These are phyloP conservation scores for Chaetorhynchus papuensis DNA, from an alignment of 2,113 vertebrate species.

Conservation along the genomic window DNA sequence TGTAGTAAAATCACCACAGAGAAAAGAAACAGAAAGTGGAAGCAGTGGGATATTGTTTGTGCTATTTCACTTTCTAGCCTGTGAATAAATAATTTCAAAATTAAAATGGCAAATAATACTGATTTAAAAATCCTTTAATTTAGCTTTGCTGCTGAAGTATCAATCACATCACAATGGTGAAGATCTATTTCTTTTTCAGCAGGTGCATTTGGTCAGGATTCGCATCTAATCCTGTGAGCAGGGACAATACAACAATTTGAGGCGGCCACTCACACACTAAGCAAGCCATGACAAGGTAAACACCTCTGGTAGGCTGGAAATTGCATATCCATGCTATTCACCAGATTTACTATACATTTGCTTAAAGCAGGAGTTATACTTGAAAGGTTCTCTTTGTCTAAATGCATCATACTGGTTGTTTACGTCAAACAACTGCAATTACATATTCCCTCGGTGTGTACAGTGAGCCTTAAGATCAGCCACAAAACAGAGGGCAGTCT, in stretches of 20 bases:
- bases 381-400: not conserved
- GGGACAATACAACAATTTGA: not conserved
- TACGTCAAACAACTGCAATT: not conserved
- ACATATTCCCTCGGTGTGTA: not conserved
- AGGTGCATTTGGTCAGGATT: not conserved
- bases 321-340: not conserved
- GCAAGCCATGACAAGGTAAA: not conserved
- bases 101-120: not conserved
- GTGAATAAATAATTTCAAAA: not conserved
- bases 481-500: not conserved
- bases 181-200: not conserved
- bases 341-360: not conserved
- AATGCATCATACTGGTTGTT: not conserved
- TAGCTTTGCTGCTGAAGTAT: not conserved
- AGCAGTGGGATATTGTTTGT: not conserved
- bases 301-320: not conserved
- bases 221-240: fast-evolving
- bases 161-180: not conserved
- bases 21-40: not conserved
- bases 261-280: not conserved
- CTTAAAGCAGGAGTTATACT: not conserved
- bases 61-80: not conserved
- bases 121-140: not conserved
- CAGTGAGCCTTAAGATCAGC: not conserved
- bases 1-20: not conserved